Percentiles rank a stretch among this genome's conserved stretches.
Conservation (phyloP, 2,888 invertebrate genomes). For the Liopterus haemorrhoidalis region DNA sequence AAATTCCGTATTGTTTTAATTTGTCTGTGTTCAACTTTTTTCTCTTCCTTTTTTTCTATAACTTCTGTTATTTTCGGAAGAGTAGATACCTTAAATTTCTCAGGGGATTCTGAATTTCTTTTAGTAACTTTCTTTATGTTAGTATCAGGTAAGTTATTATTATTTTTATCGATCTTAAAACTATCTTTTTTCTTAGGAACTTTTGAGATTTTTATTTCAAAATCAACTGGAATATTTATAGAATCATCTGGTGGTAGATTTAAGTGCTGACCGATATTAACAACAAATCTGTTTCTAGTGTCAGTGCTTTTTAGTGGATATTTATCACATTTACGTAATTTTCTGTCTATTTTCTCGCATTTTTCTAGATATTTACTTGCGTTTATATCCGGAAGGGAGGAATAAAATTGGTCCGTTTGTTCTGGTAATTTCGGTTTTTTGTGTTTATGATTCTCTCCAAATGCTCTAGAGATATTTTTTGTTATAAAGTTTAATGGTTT, state of each 20-base stretch:
- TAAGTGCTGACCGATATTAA: conserved; percentile 46
- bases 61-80: conserved; percentile 19
- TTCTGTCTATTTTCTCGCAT: conserved; percentile 66
- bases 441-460: conserved; percentile 49
- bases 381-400: conserved; percentile 65
- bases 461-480: conserved; percentile 43
- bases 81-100: conserved; percentile 6
- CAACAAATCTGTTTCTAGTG: conserved; percentile 42
- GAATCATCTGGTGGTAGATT: conserved; percentile 42
- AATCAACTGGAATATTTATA: conserved; percentile 41
- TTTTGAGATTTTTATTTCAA: conserved; percentile 45
- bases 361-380: conserved; percentile 63
- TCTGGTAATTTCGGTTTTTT: conserved; percentile 47
- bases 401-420: conserved; percentile 43
- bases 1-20: conserved; percentile 15
- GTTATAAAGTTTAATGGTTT: conserved; percentile 44
- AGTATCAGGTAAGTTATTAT: background rate
- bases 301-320: conserved; percentile 30
- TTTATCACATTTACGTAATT: conserved; percentile 51
- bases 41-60: conserved; percentile 17
- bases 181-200: conserved; percentile 36
- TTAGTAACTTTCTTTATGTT: background rate
- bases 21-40: conserved; percentile 15
- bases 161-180: conserved; percentile 2
- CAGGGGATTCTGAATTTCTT: conserved; percentile 3